These are phyloP conservation scores for Acrocyrtus sp. DNA, from an alignment of 2,888 invertebrate species.

Conservation along the genomic window DNA sequence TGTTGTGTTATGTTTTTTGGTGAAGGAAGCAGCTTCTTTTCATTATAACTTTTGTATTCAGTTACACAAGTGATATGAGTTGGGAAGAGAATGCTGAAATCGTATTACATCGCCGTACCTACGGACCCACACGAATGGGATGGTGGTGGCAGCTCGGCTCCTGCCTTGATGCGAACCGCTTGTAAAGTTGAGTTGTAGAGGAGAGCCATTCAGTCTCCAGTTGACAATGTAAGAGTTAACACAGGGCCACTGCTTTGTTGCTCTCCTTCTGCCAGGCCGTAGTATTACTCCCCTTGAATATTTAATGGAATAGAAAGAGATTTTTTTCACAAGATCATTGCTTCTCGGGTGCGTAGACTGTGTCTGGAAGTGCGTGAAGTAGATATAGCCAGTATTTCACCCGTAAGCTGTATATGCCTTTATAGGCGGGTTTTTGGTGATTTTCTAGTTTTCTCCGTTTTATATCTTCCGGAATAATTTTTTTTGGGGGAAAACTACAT, in stretches of 20 bases:
- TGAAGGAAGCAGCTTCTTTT: conserved; percentile 31
- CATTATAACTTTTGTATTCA: neutral
- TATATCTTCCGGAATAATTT: conserved; percentile 20
- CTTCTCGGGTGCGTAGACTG: neutral
- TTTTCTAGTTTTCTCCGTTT: neutral
- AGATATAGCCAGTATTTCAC: neutral
- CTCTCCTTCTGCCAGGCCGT: too few relatives aligned
- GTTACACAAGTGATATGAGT: too few relatives aligned
- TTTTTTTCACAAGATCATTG: neutral
- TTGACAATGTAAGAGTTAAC: conserved; percentile 39
- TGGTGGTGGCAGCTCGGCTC: too few relatives aligned
- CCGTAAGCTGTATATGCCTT: neutral
- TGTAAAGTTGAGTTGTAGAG: neutral
- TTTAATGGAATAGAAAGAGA: neutral
- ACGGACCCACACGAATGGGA: neutral
- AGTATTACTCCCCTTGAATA: neutral
- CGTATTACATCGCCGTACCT: neutral
- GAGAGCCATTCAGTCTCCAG: conserved; percentile 48
- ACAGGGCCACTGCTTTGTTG: conserved; percentile 8
- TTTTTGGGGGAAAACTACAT: conserved; percentile 39
- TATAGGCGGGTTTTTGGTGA: too few relatives aligned
- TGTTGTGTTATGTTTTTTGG: neutral
- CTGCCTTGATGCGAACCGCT: too few relatives aligned
- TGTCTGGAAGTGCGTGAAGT: neutral
- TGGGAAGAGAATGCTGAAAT: neutral